Percentiles rank a stretch among this genome's conserved stretches.
phyloP scores from a whole-genome alignment of 2,888 invertebrate species.

The Syrista parreyssii region DNA sequence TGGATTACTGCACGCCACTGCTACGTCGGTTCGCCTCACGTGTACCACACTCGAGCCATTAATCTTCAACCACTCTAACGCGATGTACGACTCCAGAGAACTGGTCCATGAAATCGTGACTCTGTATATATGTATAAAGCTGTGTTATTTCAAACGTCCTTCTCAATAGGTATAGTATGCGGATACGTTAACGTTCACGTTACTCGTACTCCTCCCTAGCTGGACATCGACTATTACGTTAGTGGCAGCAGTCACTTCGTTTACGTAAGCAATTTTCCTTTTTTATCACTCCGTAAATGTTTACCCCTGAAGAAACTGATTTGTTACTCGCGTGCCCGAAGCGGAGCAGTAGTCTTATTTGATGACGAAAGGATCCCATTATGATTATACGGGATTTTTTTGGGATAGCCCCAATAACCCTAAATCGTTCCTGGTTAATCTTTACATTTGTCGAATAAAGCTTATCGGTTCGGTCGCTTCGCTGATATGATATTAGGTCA shows the following conservation, averaged over 20 bases:
- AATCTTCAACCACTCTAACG: not conserved
- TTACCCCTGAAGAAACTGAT: not conserved
- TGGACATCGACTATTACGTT: not conserved
- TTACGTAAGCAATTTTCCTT: not conserved
- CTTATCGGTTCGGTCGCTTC: not conserved
- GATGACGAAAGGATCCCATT: not conserved
- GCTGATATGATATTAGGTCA: not conserved
- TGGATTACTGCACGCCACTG: not conserved
- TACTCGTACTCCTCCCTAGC: not conserved
- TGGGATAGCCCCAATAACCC: not conserved
- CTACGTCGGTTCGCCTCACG: not conserved
- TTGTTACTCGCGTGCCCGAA: not conserved
- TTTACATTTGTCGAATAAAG: not conserved
- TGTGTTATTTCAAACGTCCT: not conserved
- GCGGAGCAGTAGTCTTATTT: not conserved
- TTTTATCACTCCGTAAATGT: not conserved
- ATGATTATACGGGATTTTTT: not conserved
- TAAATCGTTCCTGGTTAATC: not conserved
- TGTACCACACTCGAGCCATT: not conserved
- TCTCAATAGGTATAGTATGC: not conserved
- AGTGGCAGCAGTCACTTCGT: not conserved
- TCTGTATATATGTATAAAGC: not conserved
- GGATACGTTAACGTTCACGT: not conserved
- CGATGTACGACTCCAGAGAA: not conserved
- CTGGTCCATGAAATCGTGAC: conserved; percentile 1